These are phyloP conservation scores for Apis dorsata DNA, from an alignment of 1,140 invertebrate genomes.

Conservation along the genomic window DNA sequence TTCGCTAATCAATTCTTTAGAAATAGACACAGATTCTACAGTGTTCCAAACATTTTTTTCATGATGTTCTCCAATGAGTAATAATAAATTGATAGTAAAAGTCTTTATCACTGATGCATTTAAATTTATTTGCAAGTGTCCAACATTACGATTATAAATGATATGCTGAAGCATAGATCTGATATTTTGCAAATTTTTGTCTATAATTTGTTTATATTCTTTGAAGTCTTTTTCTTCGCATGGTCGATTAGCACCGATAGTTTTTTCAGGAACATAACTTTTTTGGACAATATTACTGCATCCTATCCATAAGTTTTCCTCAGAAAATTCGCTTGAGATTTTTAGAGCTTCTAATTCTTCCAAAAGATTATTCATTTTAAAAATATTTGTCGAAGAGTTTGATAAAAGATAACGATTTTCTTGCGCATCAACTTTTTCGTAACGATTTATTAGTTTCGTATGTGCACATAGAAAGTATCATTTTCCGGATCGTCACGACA, in stretches of 20 bases:
- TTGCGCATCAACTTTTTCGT: slow-evolving; percentile 19
- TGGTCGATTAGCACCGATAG: slow-evolving; percentile 60
- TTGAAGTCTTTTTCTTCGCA: slow-evolving; percentile 73
- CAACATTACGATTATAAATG: slow-evolving; percentile 30
- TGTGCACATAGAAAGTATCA: slow-evolving; percentile 3
- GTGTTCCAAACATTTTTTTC: slow-evolving; percentile 74
- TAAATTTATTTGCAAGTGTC: slow-evolving; percentile 31
- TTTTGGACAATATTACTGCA: slow-evolving; percentile 64
- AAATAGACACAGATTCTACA: slow-evolving; percentile 53
- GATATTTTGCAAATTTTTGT: slow-evolving; percentile 69
- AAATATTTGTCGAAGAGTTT: neutral
- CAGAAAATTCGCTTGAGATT: slow-evolving; percentile 23
- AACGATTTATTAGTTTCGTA: neutral
- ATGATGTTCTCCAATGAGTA: slow-evolving; percentile 76
- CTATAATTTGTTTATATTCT: slow-evolving; percentile 66
- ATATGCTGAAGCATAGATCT: slow-evolving; percentile 62
- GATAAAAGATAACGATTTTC: slow-evolving; percentile 10
- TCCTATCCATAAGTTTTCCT: slow-evolving; percentile 62
- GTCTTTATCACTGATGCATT: slow-evolving; percentile 50
- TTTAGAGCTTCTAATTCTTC: slow-evolving; percentile 45
- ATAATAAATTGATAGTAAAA: slow-evolving; percentile 67
- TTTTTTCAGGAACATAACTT: slow-evolving; percentile 66
- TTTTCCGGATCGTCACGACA: neutral
- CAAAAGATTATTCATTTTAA: slow-evolving; percentile 54
- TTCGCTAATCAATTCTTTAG: slow-evolving; percentile 58